Conservation (phyloP, 1,140 invertebrate genomes). For the Ooceraea biroi region DNA sequence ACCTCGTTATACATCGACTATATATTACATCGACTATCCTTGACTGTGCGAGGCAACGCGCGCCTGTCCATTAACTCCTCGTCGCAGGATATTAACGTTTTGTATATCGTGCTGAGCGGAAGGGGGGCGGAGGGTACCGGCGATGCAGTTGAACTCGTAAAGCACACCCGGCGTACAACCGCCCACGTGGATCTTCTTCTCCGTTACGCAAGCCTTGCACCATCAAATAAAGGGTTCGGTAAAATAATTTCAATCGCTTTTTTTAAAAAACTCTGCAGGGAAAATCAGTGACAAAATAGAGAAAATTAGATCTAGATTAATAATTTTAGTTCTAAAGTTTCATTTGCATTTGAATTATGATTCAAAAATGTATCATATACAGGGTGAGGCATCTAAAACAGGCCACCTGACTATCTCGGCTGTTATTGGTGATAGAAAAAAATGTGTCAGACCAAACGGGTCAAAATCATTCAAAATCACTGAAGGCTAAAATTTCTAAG, state of each 20-base stretch:
- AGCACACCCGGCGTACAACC: conserved; percentile 64
- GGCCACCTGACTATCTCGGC: too few relatives aligned
- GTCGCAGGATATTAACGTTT: conserved; percentile 76
- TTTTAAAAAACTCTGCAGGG: conserved; percentile 24
- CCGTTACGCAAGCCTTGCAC: not conserved
- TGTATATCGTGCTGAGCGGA: conserved; percentile 63
- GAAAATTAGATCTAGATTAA: not conserved
- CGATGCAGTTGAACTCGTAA: conserved; percentile 57
- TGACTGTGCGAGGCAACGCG: conserved; percentile 42
- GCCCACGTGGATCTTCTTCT: conserved; percentile 37
- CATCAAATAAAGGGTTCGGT: conserved; percentile 16
- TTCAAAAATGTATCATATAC: too few relatives aligned
- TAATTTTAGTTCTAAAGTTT: not conserved
- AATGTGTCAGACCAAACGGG: too few relatives aligned
- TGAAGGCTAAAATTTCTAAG: too few relatives aligned
- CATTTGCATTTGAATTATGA: not conserved
- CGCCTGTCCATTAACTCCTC: conserved; percentile 74
- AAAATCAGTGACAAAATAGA: too few relatives aligned
- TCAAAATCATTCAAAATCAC: too few relatives aligned
- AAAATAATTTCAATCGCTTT: not conserved
- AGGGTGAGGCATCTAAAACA: too few relatives aligned
- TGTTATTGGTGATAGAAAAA: too few relatives aligned
- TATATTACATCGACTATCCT: conserved; percentile 63
- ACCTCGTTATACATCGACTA: conserved; percentile 63
- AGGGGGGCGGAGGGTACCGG: not conserved